Conservation (phyloP, 2,113 vertebrate genomes). For the Sterrhoptilus dennistouni region DNA sequence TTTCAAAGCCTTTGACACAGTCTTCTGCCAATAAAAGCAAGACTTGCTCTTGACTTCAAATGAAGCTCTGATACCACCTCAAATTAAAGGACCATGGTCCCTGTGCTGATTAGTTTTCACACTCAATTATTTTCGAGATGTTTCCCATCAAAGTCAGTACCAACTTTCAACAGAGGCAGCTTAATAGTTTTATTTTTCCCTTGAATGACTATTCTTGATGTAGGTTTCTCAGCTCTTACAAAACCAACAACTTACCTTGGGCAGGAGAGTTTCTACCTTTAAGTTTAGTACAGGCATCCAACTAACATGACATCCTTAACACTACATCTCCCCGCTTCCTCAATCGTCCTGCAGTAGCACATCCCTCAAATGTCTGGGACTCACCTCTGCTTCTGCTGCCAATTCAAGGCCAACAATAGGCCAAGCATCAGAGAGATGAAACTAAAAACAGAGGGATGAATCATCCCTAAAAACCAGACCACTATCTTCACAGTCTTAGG, state of each 20-base stretch:
- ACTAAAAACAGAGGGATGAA: background rate
- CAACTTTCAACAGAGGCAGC: background rate
- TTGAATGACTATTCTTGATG: background rate
- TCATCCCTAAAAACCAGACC: background rate
- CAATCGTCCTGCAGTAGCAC: background rate
- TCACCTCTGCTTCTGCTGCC: background rate
- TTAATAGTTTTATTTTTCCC: background rate
- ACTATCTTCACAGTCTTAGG: background rate
- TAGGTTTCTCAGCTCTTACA: background rate
- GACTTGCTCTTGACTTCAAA: background rate
- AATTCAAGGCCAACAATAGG: background rate
- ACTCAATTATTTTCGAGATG: background rate
- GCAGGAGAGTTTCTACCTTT: background rate
- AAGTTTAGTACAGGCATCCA: background rate
- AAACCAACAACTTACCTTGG: background rate
- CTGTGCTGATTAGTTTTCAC: background rate
- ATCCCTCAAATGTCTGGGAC: background rate
- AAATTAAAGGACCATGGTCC: background rate
- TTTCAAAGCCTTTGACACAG: background rate
- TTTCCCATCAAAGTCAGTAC: background rate
- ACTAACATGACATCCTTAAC: background rate
- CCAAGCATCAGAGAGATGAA: background rate
- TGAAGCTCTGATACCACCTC: background rate
- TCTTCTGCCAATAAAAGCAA: background rate
- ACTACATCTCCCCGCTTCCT: accelerated